Evolutionary conservation across 2,113 vertebrate genomes (phyloP), one percentile per base, ranked within the genome.

Genomic region (Emydura subglobosa): DNA sequence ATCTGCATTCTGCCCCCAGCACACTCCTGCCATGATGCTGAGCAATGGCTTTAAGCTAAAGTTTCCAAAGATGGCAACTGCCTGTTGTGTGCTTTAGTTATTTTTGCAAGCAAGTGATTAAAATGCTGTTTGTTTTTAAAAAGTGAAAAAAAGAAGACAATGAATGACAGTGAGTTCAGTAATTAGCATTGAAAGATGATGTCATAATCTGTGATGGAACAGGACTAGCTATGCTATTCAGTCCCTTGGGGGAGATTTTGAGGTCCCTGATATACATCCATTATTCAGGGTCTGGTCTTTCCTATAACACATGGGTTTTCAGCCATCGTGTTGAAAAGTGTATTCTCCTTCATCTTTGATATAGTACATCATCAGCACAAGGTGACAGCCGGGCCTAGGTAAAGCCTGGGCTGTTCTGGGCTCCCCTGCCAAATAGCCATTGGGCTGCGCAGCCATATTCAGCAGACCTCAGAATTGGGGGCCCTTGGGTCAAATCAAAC

Each of bases 401-500:
- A 13, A 65, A n/a, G 16, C 31, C 61, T 65, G 61, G 61, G 61
- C 61, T 65, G 13, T 65, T 65, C 61, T 65, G 31, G 17, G 34
- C 61, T 31, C 9, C 17, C 19, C 34, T 17, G 61, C 61, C 61
- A n/a, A 19, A n/a, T 34, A 68, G 61, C 34, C 61, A 19, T 10
- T 39, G 65, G 9, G 42, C 22, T 47, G 25, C 34, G 1, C 59
- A 79, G 72, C 61, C 10, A 86, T 42, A 85, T 85, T 42, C 11
- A 44, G 39, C 72, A 39, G n/a, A 76, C 22, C 72, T 24, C 21
- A 76, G 12, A 76, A 44, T 5, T 24, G 42, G 42, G 24, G 24
- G 24, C 22, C 39, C 42, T 76, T 25, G 39, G 5, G 10, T 16
- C 2, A 0, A 1, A 34, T 9, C 1, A 1, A 1, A 44, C 10